Evolutionary conservation across 1,140 invertebrate genomes (phyloP), one percentile per base, ranked within the genome.

Genomic region (Microplitis mediator): DNA sequence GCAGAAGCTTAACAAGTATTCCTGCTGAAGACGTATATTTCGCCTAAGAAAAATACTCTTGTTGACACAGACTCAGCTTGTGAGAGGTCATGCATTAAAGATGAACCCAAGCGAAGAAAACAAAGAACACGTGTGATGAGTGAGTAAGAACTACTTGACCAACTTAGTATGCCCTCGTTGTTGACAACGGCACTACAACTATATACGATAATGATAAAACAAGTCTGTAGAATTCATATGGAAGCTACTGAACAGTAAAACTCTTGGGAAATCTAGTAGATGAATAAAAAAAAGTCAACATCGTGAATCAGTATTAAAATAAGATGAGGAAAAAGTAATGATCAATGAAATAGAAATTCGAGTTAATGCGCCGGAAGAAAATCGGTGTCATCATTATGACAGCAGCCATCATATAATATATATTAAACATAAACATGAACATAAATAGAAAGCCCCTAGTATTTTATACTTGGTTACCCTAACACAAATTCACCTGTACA

Each of bases 71-170:
- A 71, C 71, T 72, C 39, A 60, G 69, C 60, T 70, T 39, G 73
- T 68, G 70, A 70, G 74, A 50, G 68, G 61, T 52, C 64, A 78
- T 77, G 73, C 73, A 80, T 79, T 79, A 80, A 80, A 80, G 74
- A 78, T 80, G 77, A 79, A 73, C 8, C 9, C n/a, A 23, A 23
- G 23, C 23, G 23, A 54, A 54, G 56, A n/a, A 64, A 50, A 45
- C 9, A 54, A 50, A 65, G 50, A 54, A 14, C 36, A 50, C 4
- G 14, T 31, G 51, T 13, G 62, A 34, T 23, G 45, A n/a, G 51
- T n/a, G 50, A 72, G 34, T 63, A 23, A 64, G 14, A 64, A 50
- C 11, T 61, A 73, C 77, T 75, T 73, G 71, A 73, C 76, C 70
- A 78, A 76, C 72, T 78, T 67, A 68, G 60, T 74, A 76, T 74